Percentiles rank a stretch among this genome's conserved stretches.
phyloP scores from a whole-genome alignment of 2,113 vertebrate genomes.

The Uria lomvia region DNA sequence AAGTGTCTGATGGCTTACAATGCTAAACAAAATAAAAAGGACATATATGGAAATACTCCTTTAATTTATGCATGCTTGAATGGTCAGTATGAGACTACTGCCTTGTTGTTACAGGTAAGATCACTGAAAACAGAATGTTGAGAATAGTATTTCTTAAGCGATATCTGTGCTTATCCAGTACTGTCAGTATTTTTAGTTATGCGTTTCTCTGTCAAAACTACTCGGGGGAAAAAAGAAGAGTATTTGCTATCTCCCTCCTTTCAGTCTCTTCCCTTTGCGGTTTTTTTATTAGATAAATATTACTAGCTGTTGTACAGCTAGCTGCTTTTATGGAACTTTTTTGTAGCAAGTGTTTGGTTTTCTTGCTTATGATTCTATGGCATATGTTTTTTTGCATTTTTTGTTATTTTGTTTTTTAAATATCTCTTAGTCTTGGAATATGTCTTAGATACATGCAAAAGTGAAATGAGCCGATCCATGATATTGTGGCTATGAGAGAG shows the following conservation, averaged over 20 bases:
- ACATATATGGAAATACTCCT: slow-evolving; percentile 89
- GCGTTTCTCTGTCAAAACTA: not conserved
- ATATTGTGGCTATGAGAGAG: not conserved
- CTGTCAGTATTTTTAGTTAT: not conserved
- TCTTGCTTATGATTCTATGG: not conserved
- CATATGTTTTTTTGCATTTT: not conserved
- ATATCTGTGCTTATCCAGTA: not conserved
- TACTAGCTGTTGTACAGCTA: not conserved
- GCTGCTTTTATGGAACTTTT: not conserved
- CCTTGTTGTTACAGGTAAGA: slow-evolving; percentile 82
- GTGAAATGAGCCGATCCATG: not conserved
- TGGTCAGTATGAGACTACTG: slow-evolving; percentile 80
- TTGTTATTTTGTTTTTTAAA: not conserved
- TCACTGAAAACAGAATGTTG: not conserved
- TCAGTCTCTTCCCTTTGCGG: not conserved
- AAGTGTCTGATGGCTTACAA: slow-evolving; percentile 82
- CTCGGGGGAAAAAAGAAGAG: not conserved
- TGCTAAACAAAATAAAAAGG: slow-evolving; percentile 90
- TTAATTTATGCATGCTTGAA: slow-evolving; percentile 85
- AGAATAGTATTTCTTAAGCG: not conserved
- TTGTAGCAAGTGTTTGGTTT: not conserved
- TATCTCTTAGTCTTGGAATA: not conserved
- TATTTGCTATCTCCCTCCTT: not conserved
- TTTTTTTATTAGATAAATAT: not conserved
- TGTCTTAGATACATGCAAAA: not conserved